phyloP scores from a whole-genome alignment of 1,140 invertebrate genomes.

The Drosophila chauvacae region DNA sequence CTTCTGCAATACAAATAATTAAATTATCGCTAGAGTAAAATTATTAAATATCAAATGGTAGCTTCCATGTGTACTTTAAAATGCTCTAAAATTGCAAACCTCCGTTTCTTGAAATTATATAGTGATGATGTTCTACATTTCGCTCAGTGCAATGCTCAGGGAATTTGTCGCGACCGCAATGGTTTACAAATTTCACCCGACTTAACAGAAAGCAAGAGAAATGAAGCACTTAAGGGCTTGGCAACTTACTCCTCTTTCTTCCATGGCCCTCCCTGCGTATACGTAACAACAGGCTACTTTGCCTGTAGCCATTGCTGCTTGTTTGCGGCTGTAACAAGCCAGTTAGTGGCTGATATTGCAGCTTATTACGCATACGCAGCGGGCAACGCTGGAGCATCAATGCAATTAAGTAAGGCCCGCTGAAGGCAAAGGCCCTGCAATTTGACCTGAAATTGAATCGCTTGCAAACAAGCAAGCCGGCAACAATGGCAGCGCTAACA shows the following conservation, averaged over 20 bases:
- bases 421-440: slow-evolving; percentile 21
- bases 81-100: too few species aligned
- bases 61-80: too few species aligned
- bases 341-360: slow-evolving; percentile 30
- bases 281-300: slow-evolving; percentile 3
- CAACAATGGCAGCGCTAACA: slow-evolving; percentile 21
- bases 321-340: slow-evolving; percentile 5
- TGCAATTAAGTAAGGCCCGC: slow-evolving; percentile 38
- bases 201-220: slow-evolving; percentile 12
- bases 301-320: neutral
- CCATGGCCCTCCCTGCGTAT: slow-evolving; percentile 2
- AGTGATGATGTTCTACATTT: too few species aligned
- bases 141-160: neutral
- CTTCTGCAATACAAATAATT: neutral
- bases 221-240: slow-evolving; percentile 8
- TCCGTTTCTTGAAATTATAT: too few species aligned
- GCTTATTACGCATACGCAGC: slow-evolving; percentile 30
- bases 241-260: neutral
- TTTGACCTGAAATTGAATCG: slow-evolving; percentile 50
- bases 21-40: neutral
- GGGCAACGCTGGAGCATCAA: slow-evolving; percentile 20
- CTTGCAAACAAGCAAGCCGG: slow-evolving; percentile 24
- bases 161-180: slow-evolving; percentile 39
- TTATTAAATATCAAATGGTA: neutral
- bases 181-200: slow-evolving; percentile 34